These are phyloP conservation scores for Manacus vitellinus DNA, from an alignment of 2,113 vertebrate genomes.

Conservation along the genomic window DNA sequence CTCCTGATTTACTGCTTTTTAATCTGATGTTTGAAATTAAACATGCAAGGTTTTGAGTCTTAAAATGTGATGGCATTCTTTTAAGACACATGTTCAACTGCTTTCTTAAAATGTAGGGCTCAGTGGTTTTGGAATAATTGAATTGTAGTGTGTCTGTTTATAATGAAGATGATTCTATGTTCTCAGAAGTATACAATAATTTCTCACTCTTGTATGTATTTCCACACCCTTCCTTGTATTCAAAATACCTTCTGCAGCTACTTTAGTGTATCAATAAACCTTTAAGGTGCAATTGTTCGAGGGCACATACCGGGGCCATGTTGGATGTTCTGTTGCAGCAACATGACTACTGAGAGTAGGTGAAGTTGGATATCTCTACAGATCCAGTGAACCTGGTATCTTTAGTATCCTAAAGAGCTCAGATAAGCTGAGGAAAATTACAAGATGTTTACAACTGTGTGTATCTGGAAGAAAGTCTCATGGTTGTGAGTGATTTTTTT, in stretches of 20 bases:
- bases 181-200: background rate
- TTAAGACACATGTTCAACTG: background rate
- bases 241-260: background rate
- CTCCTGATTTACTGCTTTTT: constrained; percentile 40
- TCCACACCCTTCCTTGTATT: background rate
- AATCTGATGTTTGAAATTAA: constrained; percentile 62
- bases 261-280: background rate
- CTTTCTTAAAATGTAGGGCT: background rate
- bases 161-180: background rate
- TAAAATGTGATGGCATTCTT: constrained; percentile 26
- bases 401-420: background rate
- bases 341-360: background rate
- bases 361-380: background rate
- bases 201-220: background rate
- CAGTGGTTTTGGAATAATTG: background rate
- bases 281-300: background rate
- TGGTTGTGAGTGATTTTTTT: background rate
- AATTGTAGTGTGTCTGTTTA: background rate
- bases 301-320: background rate
- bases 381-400: background rate
- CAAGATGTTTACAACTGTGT: background rate
- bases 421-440: background rate
- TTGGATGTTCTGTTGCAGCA: background rate
- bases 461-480: background rate
- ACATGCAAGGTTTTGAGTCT: background rate